A percentile compares a stretch with the other conserved stretches of the same genome.
Conservation (phyloP, 64 coral and sea anemone genomes). For the Anthopleura sola region DNA sequence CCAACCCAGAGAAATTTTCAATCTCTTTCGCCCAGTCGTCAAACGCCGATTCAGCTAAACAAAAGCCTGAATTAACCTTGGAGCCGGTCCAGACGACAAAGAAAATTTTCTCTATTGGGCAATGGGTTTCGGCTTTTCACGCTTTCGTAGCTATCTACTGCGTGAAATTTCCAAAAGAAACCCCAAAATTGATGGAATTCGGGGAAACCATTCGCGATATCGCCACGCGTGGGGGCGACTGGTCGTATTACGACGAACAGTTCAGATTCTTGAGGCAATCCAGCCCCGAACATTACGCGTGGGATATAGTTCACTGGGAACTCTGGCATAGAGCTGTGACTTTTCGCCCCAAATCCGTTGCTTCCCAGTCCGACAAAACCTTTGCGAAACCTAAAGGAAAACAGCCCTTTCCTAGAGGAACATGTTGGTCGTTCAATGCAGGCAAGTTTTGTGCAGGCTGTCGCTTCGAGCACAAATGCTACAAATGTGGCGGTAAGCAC, state of each 20-base stretch:
- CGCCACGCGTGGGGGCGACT: conserved; percentile 6
- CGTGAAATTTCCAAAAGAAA: conserved; percentile 14
- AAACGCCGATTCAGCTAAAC: not conserved
- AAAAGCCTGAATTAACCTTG: not conserved
- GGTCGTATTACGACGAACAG: conserved; percentile 34
- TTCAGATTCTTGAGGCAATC: not conserved
- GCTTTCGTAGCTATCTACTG: not conserved
- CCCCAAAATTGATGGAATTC: not conserved
- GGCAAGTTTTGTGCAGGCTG: conserved; percentile 7
- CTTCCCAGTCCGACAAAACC: not conserved
- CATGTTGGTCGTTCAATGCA: conserved; percentile 9
- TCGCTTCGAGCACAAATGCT: not conserved
- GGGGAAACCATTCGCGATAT: conserved; percentile 19
- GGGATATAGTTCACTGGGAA: not conserved
- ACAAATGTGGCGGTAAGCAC: conserved; percentile 22
- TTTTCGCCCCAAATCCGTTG: too few relatives aligned
- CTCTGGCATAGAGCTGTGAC: too few relatives aligned
- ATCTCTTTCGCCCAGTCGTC: not conserved
- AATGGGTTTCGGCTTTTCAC: conserved; percentile 33
- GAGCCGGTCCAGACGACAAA: not conserved
- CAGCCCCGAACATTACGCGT: not conserved
- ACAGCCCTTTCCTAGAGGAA: not conserved
- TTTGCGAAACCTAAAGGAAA: not conserved
- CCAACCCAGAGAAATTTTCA: too few relatives aligned
- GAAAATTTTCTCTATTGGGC: not conserved